Conservation (phyloP, 2,113 vertebrate genomes). For the Anhinga rufa region DNA sequence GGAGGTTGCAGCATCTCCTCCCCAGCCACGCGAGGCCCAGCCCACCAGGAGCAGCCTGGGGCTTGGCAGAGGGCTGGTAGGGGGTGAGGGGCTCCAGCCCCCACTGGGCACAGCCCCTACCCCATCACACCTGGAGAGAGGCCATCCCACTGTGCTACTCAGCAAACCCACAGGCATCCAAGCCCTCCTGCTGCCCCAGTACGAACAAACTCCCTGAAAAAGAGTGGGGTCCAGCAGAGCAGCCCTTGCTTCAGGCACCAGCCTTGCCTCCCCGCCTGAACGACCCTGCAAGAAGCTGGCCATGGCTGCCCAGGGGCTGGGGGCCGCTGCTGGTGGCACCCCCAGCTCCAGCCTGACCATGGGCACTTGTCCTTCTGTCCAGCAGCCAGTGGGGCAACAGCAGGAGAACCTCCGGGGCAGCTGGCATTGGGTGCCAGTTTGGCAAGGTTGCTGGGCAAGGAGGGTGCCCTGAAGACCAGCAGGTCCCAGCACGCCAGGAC, state of each 20-base stretch:
- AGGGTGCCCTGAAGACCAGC: neutral
- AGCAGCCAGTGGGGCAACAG: neutral
- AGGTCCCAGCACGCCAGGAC: neutral
- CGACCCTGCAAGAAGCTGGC: neutral
- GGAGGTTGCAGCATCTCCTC: neutral
- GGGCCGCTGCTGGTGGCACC: neutral
- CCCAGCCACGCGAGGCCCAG: neutral
- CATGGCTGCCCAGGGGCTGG: neutral
- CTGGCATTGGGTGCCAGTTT: neutral
- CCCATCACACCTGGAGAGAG: neutral
- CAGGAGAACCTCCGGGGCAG: neutral
- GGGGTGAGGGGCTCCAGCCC: neutral
- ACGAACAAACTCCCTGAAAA: neutral
- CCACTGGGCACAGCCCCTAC: neutral
- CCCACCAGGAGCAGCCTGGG: neutral
- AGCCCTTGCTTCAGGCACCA: neutral
- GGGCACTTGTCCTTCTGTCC: neutral
- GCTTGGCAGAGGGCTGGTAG: neutral
- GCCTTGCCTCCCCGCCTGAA: neutral
- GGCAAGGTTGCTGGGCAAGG: neutral
- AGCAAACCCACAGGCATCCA: neutral
- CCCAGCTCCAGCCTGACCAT: neutral
- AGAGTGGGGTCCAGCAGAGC: neutral
- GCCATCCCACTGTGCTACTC: neutral
- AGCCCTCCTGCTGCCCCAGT: neutral